Base-by-base conservation (phyloP, 2,888 invertebrate genomes). In the Philopedon plagiatum region DNA sequence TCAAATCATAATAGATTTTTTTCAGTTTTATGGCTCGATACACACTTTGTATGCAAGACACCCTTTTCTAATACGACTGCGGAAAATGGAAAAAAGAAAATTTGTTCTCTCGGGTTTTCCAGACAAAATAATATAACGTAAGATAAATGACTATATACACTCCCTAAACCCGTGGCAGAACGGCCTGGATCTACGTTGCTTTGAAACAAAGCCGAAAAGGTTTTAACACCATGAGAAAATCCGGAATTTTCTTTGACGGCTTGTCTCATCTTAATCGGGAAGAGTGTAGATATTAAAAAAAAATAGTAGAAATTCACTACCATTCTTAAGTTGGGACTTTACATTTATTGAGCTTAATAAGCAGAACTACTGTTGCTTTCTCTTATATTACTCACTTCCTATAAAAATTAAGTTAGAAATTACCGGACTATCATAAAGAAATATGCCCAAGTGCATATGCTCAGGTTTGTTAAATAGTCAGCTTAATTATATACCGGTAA, bases 191-290 rank as follows among this genome's bases (percentile, higher is more conserved):
- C 73, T 73, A 75, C 71, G 73, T 61, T 61, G 44, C 61, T 77
- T 76, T 76, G 65, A 74, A 75, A 76, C 75, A 74, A 76, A 75
- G 75, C 74, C 76, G 73, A 66, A 64, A 74, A 76, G 77, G 74
- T 77, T 78, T 78, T 76, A 78, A 75, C 78, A 75, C 74, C 78
- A 75, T 29, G 26, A 46, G 76, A 74, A 79, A 80, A 78, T 79
- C 78, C 78, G 72, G 78, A 77, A 78, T 81, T 81, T 46, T 80
- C 80, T 80, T 80, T 81, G 80, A 80, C 79, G 76, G 77, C 80
- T 79, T 79, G 78, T 75, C 80, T 61, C 78, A 79, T 81, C 82
- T 81, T 82, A 82, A 83, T 83, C 82, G 81, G 78, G 81, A 83
- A 61, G 15, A 19, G 29, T 29, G 2, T 15, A 51, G 11, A 39